Evolutionary conservation across 2,888 invertebrate genomes (phyloP).

Genomic region (Lepidocyrtoides sp.): DNA sequence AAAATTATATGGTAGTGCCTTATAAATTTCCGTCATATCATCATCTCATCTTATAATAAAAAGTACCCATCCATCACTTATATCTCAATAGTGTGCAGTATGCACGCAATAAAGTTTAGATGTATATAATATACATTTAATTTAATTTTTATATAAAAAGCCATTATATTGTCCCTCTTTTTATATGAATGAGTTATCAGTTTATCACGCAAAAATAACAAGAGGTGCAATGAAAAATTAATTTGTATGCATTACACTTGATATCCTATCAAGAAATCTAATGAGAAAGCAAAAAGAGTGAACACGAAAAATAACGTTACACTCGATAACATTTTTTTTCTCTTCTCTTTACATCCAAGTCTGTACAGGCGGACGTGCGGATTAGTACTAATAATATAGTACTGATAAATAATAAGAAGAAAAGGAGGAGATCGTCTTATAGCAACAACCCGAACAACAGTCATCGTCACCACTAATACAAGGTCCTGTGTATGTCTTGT

Average conservation of each 20-base stretch:
- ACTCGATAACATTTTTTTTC: slow-evolving; percentile 23
- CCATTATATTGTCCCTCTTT: not conserved
- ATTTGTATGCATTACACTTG: slow-evolving; percentile 78
- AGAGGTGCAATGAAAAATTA: slow-evolving; percentile 65
- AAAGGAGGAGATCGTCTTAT: slow-evolving; percentile 34
- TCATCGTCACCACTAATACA: not conserved
- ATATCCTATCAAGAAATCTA: slow-evolving; percentile 72
- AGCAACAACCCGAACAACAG: not conserved
- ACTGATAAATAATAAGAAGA: slow-evolving; percentile 41
- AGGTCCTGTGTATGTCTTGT: not conserved
- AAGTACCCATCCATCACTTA: not conserved
- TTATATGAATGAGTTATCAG: not conserved
- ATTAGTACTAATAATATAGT: slow-evolving; percentile 41
- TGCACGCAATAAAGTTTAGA: slow-evolving; percentile 1
- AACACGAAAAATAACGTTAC: slow-evolving; percentile 71
- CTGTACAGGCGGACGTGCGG: slow-evolving; percentile 1
- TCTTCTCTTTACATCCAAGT: not conserved
- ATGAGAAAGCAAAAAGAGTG: slow-evolving; percentile 71
- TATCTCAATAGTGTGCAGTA: not conserved
- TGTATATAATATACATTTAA: slow-evolving; percentile 7
- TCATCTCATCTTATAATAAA: not conserved
- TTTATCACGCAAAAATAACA: not conserved
- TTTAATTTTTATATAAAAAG: not conserved
- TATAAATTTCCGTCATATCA: not conserved
- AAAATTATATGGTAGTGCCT: not conserved